Percentiles rank a stretch among this genome's conserved stretches.
Evolutionary conservation across 2,797 vertebrate genomes (phyloP).

Genomic region (Salmo trutta): DNA sequence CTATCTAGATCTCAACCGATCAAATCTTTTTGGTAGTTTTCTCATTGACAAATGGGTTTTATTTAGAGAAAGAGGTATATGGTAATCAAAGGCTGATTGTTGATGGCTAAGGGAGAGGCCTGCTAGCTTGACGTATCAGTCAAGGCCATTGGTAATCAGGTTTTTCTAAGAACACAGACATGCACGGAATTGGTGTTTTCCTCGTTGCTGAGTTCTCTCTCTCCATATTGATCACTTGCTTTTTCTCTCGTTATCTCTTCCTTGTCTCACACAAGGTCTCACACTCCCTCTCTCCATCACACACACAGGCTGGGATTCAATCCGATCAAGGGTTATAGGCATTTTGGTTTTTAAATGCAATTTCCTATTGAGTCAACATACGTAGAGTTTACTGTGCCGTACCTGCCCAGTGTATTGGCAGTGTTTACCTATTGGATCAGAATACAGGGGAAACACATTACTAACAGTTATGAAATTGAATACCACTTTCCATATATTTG

Average conservation of each 20-base stretch:
- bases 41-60: background rate
- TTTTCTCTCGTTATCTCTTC: background rate
- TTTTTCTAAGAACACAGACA: slow-evolving; percentile 4
- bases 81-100: too few species aligned
- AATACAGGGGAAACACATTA: background rate
- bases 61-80: background rate
- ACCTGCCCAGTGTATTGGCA: background rate
- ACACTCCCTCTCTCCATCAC: background rate
- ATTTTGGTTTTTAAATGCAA: too few species aligned
- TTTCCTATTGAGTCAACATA: background rate
- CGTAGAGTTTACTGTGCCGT: background rate
- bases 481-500: background rate
- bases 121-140: too few species aligned
- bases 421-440: background rate
- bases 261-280: background rate
- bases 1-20: background rate
- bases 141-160: background rate
- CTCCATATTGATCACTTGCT: slow-evolving; percentile 18
- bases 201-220: slow-evolving; percentile 12
- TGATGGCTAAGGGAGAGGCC: too few species aligned
- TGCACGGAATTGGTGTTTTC: background rate
- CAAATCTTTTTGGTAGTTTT: background rate
- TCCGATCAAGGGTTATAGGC: too few species aligned
- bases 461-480: background rate
- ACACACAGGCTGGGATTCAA: background rate